A percentile compares a stretch with the other conserved stretches of the same genome.
phyloP scores from a whole-genome alignment of 2,888 invertebrate genomes.

The Colostygia pectinataria region DNA sequence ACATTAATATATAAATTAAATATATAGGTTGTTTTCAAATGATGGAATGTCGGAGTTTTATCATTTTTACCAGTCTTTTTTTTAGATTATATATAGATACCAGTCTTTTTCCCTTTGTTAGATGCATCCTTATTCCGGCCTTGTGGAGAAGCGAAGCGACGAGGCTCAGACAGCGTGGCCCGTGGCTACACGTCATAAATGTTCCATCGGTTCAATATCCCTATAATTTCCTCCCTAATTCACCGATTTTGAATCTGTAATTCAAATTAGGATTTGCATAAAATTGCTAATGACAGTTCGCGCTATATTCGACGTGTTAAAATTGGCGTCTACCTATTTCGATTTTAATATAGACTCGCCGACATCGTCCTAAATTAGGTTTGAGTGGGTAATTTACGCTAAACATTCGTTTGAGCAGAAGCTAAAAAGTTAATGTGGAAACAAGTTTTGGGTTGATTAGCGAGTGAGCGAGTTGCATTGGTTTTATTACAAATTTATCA shows the following conservation, averaged over 20 bases:
- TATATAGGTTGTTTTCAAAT: too few species aligned
- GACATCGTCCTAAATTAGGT: conserved; percentile 51
- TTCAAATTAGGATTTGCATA: conserved; percentile 77
- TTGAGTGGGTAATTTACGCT: conserved; percentile 51
- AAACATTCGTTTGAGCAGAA: conserved; percentile 52
- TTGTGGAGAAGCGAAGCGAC: conserved; percentile 14
- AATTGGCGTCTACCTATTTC: conserved; percentile 62
- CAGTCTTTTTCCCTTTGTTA: neutral
- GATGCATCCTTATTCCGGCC: conserved; percentile 12
- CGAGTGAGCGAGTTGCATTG: conserved; percentile 1
- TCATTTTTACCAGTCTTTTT: neutral
- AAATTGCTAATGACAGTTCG: conserved; percentile 75
- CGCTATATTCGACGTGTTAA: conserved; percentile 69
- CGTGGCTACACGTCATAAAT: conserved; percentile 59
- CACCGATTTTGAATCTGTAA: conserved; percentile 69
- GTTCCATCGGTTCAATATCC: conserved; percentile 64
- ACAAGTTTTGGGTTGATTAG: conserved; percentile 36
- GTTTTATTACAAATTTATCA: conserved; percentile 15
- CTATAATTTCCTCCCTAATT: conserved; percentile 75
- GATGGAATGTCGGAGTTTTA: neutral
- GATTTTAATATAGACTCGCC: conserved; percentile 56
- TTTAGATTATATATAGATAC: too few species aligned
- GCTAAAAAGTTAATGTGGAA: conserved; percentile 52
- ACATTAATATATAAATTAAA: too few species aligned
- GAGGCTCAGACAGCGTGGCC: conserved; percentile 46